These are phyloP conservation scores for Drosophila ambigua DNA, from an alignment of 1,140 invertebrate genomes.

Conservation along the genomic window DNA sequence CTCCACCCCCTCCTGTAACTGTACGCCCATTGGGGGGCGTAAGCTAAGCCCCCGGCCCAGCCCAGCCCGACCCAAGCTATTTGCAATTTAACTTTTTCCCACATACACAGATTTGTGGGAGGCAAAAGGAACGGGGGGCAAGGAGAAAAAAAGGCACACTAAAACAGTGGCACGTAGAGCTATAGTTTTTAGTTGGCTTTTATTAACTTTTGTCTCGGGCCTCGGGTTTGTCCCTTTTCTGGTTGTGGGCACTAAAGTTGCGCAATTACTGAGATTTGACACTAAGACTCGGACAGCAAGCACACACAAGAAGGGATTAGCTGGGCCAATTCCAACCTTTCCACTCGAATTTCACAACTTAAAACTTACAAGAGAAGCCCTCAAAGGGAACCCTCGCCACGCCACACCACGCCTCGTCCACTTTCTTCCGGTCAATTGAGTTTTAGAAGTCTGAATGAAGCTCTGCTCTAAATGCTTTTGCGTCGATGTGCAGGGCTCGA, in stretches of 20 bases:
- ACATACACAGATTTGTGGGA: slow-evolving; percentile 10
- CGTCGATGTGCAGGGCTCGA: neutral
- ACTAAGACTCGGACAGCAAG: slow-evolving; percentile 49
- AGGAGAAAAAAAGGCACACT: slow-evolving; percentile 26
- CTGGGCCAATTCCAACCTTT: slow-evolving; percentile 62
- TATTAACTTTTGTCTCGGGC: slow-evolving; percentile 77
- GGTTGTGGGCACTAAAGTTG: slow-evolving; percentile 62
- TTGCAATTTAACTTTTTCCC: slow-evolving; percentile 78
- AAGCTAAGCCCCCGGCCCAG: slow-evolving; percentile 40
- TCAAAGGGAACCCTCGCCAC: slow-evolving; percentile 9
- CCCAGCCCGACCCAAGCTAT: slow-evolving; percentile 71
- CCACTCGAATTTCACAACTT: slow-evolving; percentile 49
- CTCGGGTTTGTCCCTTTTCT: slow-evolving; percentile 12
- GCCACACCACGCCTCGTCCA: no score
- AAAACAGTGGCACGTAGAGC: slow-evolving; percentile 72
- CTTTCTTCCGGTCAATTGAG: slow-evolving; percentile 59
- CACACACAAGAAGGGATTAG: neutral
- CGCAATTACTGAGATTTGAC: slow-evolving; percentile 75
- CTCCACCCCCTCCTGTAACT: neutral
- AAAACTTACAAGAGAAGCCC: slow-evolving; percentile 22
- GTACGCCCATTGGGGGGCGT: slow-evolving; percentile 12
- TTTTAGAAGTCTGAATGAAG: slow-evolving; percentile 26
- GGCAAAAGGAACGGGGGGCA: slow-evolving; percentile 14
- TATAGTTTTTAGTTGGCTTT: slow-evolving; percentile 81
- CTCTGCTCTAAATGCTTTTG: slow-evolving; percentile 7